A percentile compares a stretch with the other conserved stretches of the same genome.
These are phyloP conservation scores for Pelmatolapia mariae DNA, from an alignment of 2,113 vertebrate genomes.

Conservation along the genomic window DNA sequence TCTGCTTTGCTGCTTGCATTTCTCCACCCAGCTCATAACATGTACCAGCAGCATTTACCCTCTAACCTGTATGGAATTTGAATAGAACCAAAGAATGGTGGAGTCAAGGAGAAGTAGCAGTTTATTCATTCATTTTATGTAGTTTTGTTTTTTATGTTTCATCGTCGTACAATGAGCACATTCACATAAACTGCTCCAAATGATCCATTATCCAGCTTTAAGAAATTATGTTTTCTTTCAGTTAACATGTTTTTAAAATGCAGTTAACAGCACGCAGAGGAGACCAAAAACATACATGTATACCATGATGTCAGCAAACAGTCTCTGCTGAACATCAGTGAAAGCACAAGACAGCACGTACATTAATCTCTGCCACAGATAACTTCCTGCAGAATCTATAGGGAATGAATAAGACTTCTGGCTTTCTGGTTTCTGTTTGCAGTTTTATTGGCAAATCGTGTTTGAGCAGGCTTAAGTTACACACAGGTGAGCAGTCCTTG, in stretches of 20 bases:
- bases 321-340: background rate
- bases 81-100: background rate
- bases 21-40: background rate
- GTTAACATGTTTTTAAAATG: background rate
- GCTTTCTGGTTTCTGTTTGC: background rate
- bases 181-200: background rate
- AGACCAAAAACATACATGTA: background rate
- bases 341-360: background rate
- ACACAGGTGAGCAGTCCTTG: background rate
- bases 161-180: background rate
- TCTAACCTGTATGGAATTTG: background rate
- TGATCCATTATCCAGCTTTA: background rate
- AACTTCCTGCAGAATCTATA: background rate
- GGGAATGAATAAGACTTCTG: background rate
- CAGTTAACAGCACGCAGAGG: background rate
- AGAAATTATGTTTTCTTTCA: background rate
- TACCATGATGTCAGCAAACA: background rate
- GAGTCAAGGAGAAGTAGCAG: background rate
- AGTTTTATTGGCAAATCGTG: background rate
- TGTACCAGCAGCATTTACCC: background rate
- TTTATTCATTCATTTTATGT: background rate
- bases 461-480: background rate
- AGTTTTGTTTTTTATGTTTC: background rate
- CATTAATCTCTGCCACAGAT: background rate
- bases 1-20: conserved; percentile 7